Evolutionary conservation across 2,888 invertebrate species (phyloP), one percentile per base, ranked within the genome.

Genomic region (Noctua comes): DNA sequence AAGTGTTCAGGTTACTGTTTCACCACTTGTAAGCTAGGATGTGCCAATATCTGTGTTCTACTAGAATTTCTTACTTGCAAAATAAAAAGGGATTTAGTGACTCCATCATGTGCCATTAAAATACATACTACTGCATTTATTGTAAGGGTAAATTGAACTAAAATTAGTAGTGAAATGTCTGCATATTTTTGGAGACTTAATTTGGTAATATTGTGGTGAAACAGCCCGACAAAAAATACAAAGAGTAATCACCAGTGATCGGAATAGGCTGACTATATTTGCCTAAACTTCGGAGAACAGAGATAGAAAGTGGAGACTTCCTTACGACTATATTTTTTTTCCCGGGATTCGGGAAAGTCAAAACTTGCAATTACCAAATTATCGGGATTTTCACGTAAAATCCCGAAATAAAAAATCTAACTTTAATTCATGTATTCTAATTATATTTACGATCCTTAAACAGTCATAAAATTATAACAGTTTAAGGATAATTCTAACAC

Each of bases 11-110:
- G 64, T 80, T 66, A 59, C 76, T 82, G 80, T 84, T 84, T 76
- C 88, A 89, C 84, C 82, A 88, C 72, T 83, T 73, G 18, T 46
- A 73, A 88, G 68, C 68, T 76, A n/a, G 43, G 46, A 27, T 46
- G 84, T 84, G 80, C 77, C 70, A 77, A 71, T 68, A 2, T 73
- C 40, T 68, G 69, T 82, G 76, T 66, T 68, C 54, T 83, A 76
- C 54, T 43, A 21, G 10, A 13, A 13, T 68, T 57, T 57, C 13
- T 57, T 16, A 43, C 24, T 75, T 24, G 51, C 73, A 3, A 65
- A 76, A 66, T 18, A 51, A 62, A 81, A 81, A 46, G 6, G 31
- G 36, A 51, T 69, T 36, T 27, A 27, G 77, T 70, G 83, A 48
- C 11, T 65, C 64, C 68, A 80, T 68, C 59, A 51, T 40, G 68